Evolutionary conservation across 2,113 vertebrate species (phyloP), one percentile per base, ranked within the genome.

Genomic region (Hyperoodon ampullatus): DNA sequence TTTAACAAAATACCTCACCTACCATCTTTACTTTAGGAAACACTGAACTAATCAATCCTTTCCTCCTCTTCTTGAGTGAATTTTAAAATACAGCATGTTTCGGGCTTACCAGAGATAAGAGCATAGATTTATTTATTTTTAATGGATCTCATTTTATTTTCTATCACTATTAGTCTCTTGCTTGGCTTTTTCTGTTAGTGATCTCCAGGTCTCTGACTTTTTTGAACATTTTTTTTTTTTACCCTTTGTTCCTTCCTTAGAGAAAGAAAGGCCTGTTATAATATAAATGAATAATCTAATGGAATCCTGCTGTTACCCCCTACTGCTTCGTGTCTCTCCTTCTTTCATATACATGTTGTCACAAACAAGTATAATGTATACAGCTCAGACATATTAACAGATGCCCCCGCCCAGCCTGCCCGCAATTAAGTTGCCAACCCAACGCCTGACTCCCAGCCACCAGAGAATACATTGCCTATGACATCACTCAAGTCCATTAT

Each of bases 381-480:
- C 74, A 63, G 80, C 60, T 86, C 63, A 88, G 95, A 44, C 85
- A 42, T 75, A 50, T 88, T 93, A 91, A 94, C 90, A 95, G 90
- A 68, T 44, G 16, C 26, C 95, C 65, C 80, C 39, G 47, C 58
- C 58, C 63, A 70, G 33, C 83, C 53, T 94, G 95, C 55, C 93
- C 93, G 58, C 84, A 96, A 72, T 97, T 95, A 92, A 84, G 78
- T 72, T 96, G 88, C 85, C 93, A 96, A 35, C 47, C 70, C 89
- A 68, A 14, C 0, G 14, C 90, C 39, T 93, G n/a, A 4, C 60
- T 86, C 35, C 11, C 89, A 39, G 68, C 11, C 68, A 2, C 66
- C 6, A 11, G 53, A 50, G 94, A 84, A 35, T 68, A 95, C 95
- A 96, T 65, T 72, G 93, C 74, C 78, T 50, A 19, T 55, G 60